phyloP scores from a whole-genome alignment of 2,113 vertebrate genomes.

The Fulica atra region DNA sequence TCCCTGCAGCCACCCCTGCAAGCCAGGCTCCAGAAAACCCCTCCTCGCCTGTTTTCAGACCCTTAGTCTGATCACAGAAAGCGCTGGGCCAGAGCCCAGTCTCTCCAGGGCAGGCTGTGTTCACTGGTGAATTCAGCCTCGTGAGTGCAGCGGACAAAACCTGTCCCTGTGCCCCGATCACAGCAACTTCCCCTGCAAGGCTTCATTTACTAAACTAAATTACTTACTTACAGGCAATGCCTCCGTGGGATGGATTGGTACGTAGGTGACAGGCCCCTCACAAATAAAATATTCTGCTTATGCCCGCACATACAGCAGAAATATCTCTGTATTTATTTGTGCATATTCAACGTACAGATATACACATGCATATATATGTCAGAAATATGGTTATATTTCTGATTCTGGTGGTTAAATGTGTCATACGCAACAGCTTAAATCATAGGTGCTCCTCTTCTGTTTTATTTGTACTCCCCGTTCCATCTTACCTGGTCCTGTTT shows the following conservation, averaged over 20 bases:
- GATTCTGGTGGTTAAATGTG: background rate
- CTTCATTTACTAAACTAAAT: too few relatives aligned
- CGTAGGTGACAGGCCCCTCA: background rate
- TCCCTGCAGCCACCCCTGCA: rapidly evolving
- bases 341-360: rapidly evolving
- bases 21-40: background rate
- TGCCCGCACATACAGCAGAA: background rate
- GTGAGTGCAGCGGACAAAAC: rapidly evolving
- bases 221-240: background rate
- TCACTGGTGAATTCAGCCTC: background rate
- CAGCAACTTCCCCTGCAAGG: background rate
- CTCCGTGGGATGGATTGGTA: background rate
- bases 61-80: background rate
- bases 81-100: rapidly evolving
- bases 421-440: background rate
- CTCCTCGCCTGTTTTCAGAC: background rate
- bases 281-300: background rate
- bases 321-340: background rate
- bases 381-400: background rate
- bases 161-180: rapidly evolving
- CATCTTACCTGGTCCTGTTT: background rate
- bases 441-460: background rate
- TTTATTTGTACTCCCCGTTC: background rate
- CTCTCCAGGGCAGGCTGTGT: background rate
- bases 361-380: background rate